These are phyloP conservation scores for Haemorhous mexicanus DNA, from an alignment of 2,113 vertebrate species.

Conservation along the genomic window DNA sequence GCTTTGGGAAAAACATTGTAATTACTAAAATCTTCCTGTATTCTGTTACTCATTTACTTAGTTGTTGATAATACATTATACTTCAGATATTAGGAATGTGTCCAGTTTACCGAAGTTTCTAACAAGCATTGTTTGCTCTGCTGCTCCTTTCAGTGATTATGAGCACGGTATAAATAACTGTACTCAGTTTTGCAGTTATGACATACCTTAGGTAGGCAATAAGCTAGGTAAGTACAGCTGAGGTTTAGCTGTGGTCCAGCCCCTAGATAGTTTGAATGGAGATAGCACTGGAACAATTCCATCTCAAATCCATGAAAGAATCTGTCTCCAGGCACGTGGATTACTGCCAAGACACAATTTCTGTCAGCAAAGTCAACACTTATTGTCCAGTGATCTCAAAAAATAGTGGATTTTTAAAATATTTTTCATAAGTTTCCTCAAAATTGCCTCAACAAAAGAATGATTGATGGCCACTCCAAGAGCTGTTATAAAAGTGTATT, in stretches of 20 bases:
- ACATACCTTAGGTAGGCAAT: neutral
- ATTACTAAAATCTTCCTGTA: neutral
- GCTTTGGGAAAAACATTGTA: neutral
- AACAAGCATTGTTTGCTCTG: neutral
- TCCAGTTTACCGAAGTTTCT: neutral
- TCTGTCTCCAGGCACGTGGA: neutral
- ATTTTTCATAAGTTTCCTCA: neutral
- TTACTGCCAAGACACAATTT: neutral
- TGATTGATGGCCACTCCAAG: neutral
- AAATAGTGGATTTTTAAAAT: neutral
- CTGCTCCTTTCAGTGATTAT: neutral
- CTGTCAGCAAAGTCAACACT: neutral
- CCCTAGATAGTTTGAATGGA: neutral
- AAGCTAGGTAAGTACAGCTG: neutral
- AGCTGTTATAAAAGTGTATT: neutral
- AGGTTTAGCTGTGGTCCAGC: neutral
- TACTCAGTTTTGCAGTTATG: neutral
- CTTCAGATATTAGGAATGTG: neutral
- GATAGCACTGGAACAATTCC: neutral
- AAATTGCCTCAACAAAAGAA: neutral
- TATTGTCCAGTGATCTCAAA: neutral
- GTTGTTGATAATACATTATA: neutral
- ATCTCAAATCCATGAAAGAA: neutral
- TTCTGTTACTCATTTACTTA: constrained; percentile 3
- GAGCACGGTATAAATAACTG: neutral